phyloP scores from a whole-genome alignment of 1,140 invertebrate species.

The Pararge aegeria region DNA sequence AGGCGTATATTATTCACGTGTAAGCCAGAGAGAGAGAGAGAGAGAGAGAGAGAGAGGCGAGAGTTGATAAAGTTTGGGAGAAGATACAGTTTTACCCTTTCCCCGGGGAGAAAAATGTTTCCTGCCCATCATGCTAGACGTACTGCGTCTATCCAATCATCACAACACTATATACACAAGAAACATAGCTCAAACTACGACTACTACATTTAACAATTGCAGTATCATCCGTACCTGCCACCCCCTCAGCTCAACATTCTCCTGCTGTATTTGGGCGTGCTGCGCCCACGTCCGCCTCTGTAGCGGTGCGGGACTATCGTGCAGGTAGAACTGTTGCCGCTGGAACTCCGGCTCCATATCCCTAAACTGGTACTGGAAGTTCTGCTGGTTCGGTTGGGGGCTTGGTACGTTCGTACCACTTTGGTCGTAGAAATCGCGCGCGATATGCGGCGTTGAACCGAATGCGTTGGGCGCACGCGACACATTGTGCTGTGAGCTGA shows the following conservation, averaged over 20 bases:
- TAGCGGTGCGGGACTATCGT: slow-evolving; percentile 82
- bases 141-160: too few species aligned
- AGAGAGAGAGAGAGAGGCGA: too few species aligned
- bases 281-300: slow-evolving; percentile 88
- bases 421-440: slow-evolving; percentile 60
- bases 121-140: too few species aligned
- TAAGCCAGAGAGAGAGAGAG: too few species aligned
- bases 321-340: slow-evolving; percentile 86
- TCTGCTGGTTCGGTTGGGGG: slow-evolving; percentile 31
- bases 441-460: slow-evolving; percentile 82
- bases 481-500: slow-evolving; percentile 82
- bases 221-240: slow-evolving; percentile 59
- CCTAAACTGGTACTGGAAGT: slow-evolving; percentile 59
- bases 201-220: too few species aligned
- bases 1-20: too few species aligned
- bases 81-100: too few species aligned
- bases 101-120: too few species aligned
- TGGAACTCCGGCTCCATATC: slow-evolving; percentile 63
- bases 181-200: too few species aligned
- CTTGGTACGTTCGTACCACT: slow-evolving; percentile 49
- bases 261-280: slow-evolving; percentile 79
- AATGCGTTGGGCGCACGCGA: slow-evolving; percentile 63
- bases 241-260: slow-evolving; percentile 65
- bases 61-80: too few species aligned
- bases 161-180: too few species aligned